These are phyloP conservation scores for Pediacus dermestoides DNA, from an alignment of 2,888 invertebrate species.

Conservation along the genomic window DNA sequence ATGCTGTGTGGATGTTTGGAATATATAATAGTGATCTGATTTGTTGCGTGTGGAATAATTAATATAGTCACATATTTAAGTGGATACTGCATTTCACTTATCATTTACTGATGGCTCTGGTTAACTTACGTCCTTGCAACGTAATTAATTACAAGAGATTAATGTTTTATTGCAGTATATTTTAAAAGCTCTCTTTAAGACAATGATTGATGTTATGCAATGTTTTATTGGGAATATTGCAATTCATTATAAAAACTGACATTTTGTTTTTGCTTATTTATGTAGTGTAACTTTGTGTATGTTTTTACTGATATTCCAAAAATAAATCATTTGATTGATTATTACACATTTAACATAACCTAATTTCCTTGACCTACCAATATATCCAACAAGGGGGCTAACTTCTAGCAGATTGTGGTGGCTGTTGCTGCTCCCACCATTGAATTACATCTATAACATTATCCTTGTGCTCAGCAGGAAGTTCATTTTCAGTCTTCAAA, in stretches of 20 bases:
- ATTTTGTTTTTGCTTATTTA: no score
- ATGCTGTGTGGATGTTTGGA: constrained; percentile 12
- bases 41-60: constrained; percentile 26
- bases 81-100: constrained; percentile 19
- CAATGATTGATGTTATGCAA: constrained; percentile 30
- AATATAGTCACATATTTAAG: constrained; percentile 27
- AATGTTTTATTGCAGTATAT: constrained; percentile 16
- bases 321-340: no score
- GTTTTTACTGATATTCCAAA: no score
- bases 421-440: constrained; percentile 53
- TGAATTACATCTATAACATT: constrained; percentile 55
- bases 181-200: constrained; percentile 24
- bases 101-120: constrained; percentile 14
- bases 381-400: constrained; percentile 7
- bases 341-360: no score
- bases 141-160: constrained; percentile 23
- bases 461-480: constrained; percentile 48
- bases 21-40: constrained; percentile 11
- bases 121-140: constrained; percentile 18
- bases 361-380: constrained; percentile 7
- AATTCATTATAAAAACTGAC: constrained; percentile 27
- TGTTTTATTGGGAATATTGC: constrained; percentile 22
- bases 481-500: constrained; percentile 41
- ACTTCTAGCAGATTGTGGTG: constrained; percentile 10
- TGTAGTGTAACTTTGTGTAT: no score